Evolutionary conservation across 2,797 vertebrate species (phyloP).

Genomic region (Molossus molossus): DNA sequence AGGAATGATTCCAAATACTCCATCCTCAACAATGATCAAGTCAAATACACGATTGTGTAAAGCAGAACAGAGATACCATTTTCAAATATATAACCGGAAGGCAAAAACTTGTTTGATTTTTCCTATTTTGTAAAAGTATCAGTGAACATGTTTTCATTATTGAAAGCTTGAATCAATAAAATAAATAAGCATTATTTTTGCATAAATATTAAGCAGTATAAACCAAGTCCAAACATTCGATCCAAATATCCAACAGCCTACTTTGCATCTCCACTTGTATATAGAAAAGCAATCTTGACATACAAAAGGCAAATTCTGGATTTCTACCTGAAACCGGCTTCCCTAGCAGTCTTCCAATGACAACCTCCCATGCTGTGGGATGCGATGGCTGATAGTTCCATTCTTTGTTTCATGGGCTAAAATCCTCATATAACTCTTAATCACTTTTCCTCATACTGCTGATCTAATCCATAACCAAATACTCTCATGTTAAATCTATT

Average conservation of each 20-base stretch:
- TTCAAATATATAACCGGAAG: neutral
- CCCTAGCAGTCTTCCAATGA: neutral
- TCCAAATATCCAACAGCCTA: neutral
- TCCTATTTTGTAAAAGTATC: neutral
- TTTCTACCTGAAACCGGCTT: neutral
- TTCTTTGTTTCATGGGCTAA: neutral
- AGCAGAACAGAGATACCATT: neutral
- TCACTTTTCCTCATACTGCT: neutral
- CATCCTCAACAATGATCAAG: neutral
- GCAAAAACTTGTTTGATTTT: neutral
- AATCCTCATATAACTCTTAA: neutral
- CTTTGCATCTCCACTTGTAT: neutral
- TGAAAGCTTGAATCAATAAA: neutral
- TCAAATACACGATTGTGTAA: neutral
- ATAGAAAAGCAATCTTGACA: neutral
- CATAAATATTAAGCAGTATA: slow-evolving; percentile 15
- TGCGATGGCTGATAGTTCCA: neutral
- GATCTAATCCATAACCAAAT: slow-evolving; percentile 3
- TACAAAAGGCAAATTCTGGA: neutral
- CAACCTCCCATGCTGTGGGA: neutral
- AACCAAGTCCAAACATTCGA: neutral
- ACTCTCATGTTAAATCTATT: neutral
- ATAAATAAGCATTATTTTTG: slow-evolving; percentile 20
- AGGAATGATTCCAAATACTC: neutral
- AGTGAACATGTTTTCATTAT: neutral